Percentiles rank a stretch among this genome's conserved stretches.
Evolutionary conservation across 2,888 invertebrate species (phyloP).

Genomic region (Ochropleura leucogaster): DNA sequence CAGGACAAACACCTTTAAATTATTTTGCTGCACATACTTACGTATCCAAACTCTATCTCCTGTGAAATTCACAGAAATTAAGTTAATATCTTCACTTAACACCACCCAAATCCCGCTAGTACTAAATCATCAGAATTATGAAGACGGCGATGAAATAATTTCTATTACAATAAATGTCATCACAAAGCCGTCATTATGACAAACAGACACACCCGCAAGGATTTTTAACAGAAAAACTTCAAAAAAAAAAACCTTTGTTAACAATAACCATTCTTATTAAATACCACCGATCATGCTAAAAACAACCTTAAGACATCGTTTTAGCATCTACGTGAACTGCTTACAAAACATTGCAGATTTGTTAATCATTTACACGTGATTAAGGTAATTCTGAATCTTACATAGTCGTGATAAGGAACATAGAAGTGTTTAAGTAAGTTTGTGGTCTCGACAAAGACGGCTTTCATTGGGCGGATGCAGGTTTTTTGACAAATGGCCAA

Average conservation of each 20-base stretch:
- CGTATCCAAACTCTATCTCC: not conserved
- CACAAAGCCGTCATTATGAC: constrained; percentile 63
- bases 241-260: constrained; percentile 71
- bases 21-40: not conserved
- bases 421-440: constrained; percentile 59
- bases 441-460: constrained; percentile 81
- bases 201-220: constrained; percentile 65
- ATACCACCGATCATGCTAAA: constrained; percentile 42
- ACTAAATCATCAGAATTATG: constrained; percentile 47
- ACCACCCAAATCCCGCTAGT: constrained; percentile 7
- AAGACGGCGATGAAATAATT: constrained; percentile 44
- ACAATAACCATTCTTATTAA: constrained; percentile 67
- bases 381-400: constrained; percentile 70
- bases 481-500: constrained; percentile 90
- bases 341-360: constrained; percentile 26
- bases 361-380: constrained; percentile 15
- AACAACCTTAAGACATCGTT: constrained; percentile 32
- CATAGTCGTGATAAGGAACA: constrained; percentile 65
- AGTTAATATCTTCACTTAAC: not conserved
- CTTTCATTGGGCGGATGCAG: constrained; percentile 89
- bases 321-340: constrained; percentile 33
- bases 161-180: constrained; percentile 58
- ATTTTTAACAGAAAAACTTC: constrained; percentile 71
- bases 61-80: not conserved
- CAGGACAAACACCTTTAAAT: not conserved